phyloP scores from a whole-genome alignment of 2,113 vertebrate genomes.

The Saguinus midas region DNA sequence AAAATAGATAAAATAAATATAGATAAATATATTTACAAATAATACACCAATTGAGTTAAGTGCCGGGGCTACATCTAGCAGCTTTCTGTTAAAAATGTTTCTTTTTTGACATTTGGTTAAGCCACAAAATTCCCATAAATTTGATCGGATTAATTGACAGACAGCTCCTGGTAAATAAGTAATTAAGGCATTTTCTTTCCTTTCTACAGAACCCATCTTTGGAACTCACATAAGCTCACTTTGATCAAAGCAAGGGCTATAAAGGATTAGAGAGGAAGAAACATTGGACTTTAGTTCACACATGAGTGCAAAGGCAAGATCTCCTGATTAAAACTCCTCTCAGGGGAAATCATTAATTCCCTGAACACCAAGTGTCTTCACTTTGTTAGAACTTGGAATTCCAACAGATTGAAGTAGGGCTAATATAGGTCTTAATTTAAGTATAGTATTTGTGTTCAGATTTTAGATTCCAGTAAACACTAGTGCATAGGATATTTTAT shows the following conservation, averaged over 20 bases:
- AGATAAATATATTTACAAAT: not conserved
- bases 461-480: not conserved
- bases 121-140: not conserved
- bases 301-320: not conserved
- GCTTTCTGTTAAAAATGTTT: not conserved
- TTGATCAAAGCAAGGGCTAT: slow-evolving; percentile 49
- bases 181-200: not conserved
- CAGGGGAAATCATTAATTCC: not conserved
- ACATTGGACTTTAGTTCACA: slow-evolving; percentile 33
- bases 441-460: not conserved
- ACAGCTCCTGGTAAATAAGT: not conserved
- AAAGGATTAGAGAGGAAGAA: slow-evolving; percentile 3
- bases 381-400: not conserved
- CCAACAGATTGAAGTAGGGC: not conserved
- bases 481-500: not conserved
- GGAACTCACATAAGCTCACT: slow-evolving; percentile 47
- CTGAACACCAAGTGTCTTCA: not conserved
- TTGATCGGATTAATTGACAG: not conserved
- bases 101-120: not conserved
- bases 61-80: not conserved
- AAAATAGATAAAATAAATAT: not conserved
- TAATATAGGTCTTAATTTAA: not conserved
- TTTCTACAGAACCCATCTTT: not conserved
- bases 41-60: not conserved
- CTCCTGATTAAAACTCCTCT: not conserved